A percentile compares a stretch with the other conserved stretches of the same genome.
These are phyloP conservation scores for Nibea albiflora DNA, from an alignment of 2,113 vertebrate species.

Conservation along the genomic window DNA sequence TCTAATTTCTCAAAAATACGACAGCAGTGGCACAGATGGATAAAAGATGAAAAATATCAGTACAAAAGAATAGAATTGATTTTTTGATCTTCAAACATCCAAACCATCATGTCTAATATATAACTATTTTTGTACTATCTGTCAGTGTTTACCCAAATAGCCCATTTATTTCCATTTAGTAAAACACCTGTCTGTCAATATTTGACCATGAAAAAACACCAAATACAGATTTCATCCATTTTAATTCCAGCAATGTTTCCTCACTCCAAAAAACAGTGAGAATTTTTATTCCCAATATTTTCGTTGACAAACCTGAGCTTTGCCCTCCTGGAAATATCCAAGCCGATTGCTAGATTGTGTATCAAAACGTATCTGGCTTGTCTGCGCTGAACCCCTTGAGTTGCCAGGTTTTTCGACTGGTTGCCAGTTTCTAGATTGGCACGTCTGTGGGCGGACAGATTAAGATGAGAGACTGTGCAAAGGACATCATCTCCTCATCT, in stretches of 20 bases:
- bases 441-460: conserved; percentile 51
- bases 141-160: not conserved
- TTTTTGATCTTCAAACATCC: not conserved
- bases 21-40: not conserved
- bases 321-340: conserved; percentile 9
- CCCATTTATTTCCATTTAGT: not conserved
- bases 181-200: not conserved
- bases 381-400: not conserved
- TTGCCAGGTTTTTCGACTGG: conserved; percentile 43
- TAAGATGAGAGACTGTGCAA: conserved; percentile 58
- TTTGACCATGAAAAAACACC: not conserved
- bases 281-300: conserved; percentile 11
- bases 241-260: conserved; percentile 3
- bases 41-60: not conserved
- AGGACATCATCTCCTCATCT: conserved; percentile 63
- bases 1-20: not conserved
- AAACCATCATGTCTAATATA: not conserved
- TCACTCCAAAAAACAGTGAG: not conserved
- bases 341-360: not conserved
- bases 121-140: not conserved
- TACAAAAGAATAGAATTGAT: not conserved
- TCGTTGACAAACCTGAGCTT: conserved; percentile 4
- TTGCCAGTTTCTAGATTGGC: conserved; percentile 62
- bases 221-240: conserved; percentile 8
- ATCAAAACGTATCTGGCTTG: conserved; percentile 7